phyloP scores from a whole-genome alignment of 1,140 invertebrate genomes.

The Cydia pomonella region DNA sequence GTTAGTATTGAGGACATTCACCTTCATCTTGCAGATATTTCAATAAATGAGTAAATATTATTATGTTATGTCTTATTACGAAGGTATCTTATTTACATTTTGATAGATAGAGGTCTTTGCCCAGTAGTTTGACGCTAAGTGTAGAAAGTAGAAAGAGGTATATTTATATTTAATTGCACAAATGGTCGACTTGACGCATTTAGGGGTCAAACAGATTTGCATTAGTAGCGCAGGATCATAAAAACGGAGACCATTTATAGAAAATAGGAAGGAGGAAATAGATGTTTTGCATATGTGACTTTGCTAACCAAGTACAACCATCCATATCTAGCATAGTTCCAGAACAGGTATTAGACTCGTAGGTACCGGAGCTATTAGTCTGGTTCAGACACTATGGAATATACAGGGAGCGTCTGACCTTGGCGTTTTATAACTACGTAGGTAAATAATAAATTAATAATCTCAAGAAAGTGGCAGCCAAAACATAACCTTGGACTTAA shows the following conservation, averaged over 20 bases:
- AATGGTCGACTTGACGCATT: too few relatives aligned
- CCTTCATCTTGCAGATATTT: neutral
- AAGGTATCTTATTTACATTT: conserved; percentile 11
- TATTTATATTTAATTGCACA: too few relatives aligned
- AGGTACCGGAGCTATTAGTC: neutral
- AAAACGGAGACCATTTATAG: neutral
- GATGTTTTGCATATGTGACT: neutral
- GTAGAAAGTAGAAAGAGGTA: too few relatives aligned
- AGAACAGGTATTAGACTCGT: neutral
- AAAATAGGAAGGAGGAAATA: neutral
- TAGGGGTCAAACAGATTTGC: neutral
- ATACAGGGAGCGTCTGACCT: neutral
- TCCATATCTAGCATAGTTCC: neutral
- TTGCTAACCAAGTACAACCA: neutral
- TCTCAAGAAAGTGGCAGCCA: neutral
- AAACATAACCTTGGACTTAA: too few relatives aligned
- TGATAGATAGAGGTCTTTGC: neutral
- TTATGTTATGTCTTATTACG: conserved; percentile 12
- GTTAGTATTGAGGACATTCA: neutral
- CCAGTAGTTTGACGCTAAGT: neutral
- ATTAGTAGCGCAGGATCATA: neutral
- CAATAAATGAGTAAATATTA: conserved; percentile 2
- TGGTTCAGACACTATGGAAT: neutral
- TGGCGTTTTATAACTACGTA: neutral
- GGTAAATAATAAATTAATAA: neutral